Base-by-base conservation (phyloP, 2,113 vertebrate genomes). In the Zapornia atra region DNA sequence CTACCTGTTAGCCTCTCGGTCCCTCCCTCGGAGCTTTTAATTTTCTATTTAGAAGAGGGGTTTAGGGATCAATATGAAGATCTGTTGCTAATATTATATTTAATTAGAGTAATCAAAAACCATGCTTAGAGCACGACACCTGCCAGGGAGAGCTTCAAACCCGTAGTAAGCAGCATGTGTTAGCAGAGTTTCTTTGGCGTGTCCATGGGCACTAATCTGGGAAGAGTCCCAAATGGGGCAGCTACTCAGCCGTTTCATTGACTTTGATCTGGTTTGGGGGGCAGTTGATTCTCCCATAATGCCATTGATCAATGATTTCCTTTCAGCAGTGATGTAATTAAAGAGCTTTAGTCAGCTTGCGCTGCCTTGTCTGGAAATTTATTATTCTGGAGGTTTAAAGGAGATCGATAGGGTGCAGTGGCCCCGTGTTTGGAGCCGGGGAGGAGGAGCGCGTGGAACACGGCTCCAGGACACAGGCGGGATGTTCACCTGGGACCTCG, bases 291-390 rank as follows among this genome's bases (percentile, higher is more conserved):
- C 98, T 98, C 98, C 98, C 98, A 98, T 98, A 97, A 98, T 98
- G 98, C 99, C 70, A 46, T 97, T 99, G 99, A 98, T 99, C 99
- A 98, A 98, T 98, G 98, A 98, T 98, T 98, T 99, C 98, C 98
- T 99, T 99, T 99, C 98, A 99, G 98, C 97, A 82, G 97, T 94
- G 98, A 98, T 98, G 99, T 98, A 98, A 99, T 99, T 99, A 99
- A 98, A 98, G 97, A 97, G 95, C 97, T 99, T 98, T 98, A 98
- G 98, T 98, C 79, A 93, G 93, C 97, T 97, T 97, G 97, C 44
- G 94, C 98, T 93, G 97, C 95, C 97, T 97, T 97, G 97, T 94
- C 98, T 98, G 96, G 97, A 98, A 98, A 98, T 98, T 94, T 98
- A 98, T 99, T 98, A 97, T 97, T 98, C 98, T 97, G 94, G 97